Base-by-base conservation (phyloP, 2,888 invertebrate genomes). In the Trilocha varians region DNA sequence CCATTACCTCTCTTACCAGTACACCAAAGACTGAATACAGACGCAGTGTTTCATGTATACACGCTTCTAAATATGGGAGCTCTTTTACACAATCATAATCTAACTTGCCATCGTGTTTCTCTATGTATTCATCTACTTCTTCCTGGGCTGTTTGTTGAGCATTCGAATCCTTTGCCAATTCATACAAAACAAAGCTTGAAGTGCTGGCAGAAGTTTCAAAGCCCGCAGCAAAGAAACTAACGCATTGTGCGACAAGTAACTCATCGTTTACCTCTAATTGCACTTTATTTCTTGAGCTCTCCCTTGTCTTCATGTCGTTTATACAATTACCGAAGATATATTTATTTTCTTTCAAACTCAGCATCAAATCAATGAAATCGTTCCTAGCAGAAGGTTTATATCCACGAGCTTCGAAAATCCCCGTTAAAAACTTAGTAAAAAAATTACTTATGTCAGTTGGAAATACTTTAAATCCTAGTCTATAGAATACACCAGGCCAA, bases 1-100 rank as follows among this genome's bases (percentile, higher is more conserved):
- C 69, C 5, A 65, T 43, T 6, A 76, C 69, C 41, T 78, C 76
- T 2, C 80, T 57, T 1, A 73, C 63, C 1, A 69, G 38, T 3
- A 59, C 45, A 0, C 61, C 57, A 0, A 68, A 43, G 3, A 65
- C 55, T 16, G 69, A 68, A 34, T 70, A 65, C 2, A 64, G 33
- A 0, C 70, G 57, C 2, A 71, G 39, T 0, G 64, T 35, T 43
- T 72, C 70, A 2, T 60, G 48, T 5, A 65, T 40, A 38, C 62
- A 65, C n/a, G 68, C 68, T 5, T 59, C 59, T 5, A 69, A 36
- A 36, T 59, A 72, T 0, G 68, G 60, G 14, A 66, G 39, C 8
- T 70, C 63, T 13, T 36, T 39, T 5, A 50, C 4, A 42, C 50
- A 54, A 4, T 52, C 46, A 1, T 45, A 48, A 13, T 38, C 38